A percentile compares a stretch with the other conserved stretches of the same genome.
Conservation (phyloP, 1,140 invertebrate species). For the Habropoda laboriosa region DNA sequence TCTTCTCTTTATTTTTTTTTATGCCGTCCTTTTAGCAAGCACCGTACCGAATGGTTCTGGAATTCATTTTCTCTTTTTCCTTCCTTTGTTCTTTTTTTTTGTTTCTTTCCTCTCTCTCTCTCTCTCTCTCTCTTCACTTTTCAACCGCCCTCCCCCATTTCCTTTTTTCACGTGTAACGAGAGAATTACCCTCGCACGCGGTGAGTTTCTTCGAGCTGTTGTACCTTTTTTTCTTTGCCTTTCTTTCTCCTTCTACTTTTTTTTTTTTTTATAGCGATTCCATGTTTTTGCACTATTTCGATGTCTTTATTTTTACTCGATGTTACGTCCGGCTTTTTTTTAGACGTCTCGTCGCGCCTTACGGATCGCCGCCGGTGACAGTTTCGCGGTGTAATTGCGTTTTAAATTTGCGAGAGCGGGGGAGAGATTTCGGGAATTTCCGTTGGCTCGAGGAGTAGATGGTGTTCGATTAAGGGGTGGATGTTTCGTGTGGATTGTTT, state of each 20-base stretch:
- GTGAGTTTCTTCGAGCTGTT: not conserved
- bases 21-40: not conserved
- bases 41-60: constrained; percentile 2
- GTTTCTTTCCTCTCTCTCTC: not conserved
- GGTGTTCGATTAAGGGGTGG: not conserved
- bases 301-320: constrained; percentile 16
- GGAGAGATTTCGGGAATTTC: too few species aligned
- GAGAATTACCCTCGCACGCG: not conserved
- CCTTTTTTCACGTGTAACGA: not conserved
- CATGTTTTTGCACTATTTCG: not conserved
- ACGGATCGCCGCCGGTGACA: not conserved
- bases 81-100: not conserved
- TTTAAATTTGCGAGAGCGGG: not conserved
- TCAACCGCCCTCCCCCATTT: not conserved
- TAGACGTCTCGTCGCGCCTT: not conserved
- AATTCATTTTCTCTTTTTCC: constrained; percentile 2
- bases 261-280: not conserved
- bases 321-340: not conserved
- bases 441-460: not conserved
- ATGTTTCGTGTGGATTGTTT: too few species aligned
- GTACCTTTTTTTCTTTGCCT: not conserved
- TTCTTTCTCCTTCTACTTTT: not conserved
- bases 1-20: not conserved
- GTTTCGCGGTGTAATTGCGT: too few species aligned
- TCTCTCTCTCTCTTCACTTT: not conserved